Evolutionary conservation across 2,113 vertebrate species (phyloP), one percentile per base, ranked within the genome.

Genomic region (Tychaedon coryphoeus): DNA sequence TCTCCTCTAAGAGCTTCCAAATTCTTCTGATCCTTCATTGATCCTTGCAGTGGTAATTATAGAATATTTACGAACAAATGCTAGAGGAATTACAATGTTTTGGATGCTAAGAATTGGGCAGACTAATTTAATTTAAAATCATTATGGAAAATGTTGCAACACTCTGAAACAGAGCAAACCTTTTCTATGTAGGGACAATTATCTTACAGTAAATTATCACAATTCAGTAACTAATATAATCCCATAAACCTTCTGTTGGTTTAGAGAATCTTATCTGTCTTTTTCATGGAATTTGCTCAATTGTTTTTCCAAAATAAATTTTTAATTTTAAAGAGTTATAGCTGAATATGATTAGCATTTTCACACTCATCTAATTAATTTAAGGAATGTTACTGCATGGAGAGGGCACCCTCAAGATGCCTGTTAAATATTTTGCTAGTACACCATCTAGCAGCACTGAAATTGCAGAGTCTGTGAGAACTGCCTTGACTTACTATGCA

Each of bases 201-300:
- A 33, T 23, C 19, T 24, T 65, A 28, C 5, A 40, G n/a, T 45
- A n/a, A n/a, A n/a, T n/a, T 31, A 12, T 26, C 33, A 22, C 11
- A 31, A 17, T 22, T 61, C 10, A 10, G 10, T 67, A 71, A 40
- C 19, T 18, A 82, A 70, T 31, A 42, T 9, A 75, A 42, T 19
- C 24, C 2, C 4, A 64, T 29, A 71, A 80, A 87, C 26, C 6
- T 56, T 6, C 4, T 50, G 22, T 33, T 34, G 19, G 4, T 77
- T 75, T 88, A 24, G 25, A 76, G 42, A 89, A 70, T 53, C 7
- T n/a, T 31, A 9, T 1, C 3, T 33, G 7, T 43, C 5, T 24
- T 70, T 78, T 76, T 33, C 15, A 38, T 8, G 4, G 33, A 51
- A 45, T 0, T 0, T 14, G 16, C 7, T 62, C 0, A 23, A 17